A percentile compares a stretch with the other conserved stretches of the same genome.
These are phyloP conservation scores for Scaptomyza polygonia DNA, from an alignment of 2,888 invertebrate genomes.

Conservation along the genomic window DNA sequence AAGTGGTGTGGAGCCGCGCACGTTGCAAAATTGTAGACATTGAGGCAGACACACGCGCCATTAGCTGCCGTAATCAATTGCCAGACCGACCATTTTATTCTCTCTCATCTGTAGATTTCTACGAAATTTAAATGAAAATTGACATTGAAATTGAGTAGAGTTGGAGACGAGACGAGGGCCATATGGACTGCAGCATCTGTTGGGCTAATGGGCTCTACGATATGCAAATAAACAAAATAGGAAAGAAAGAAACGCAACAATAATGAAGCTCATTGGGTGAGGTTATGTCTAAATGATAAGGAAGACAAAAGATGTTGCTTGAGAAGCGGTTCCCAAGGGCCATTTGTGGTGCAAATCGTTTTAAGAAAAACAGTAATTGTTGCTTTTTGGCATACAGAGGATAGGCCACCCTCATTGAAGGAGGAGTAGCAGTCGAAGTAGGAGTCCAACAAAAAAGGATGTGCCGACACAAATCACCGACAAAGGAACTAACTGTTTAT, in stretches of 20 bases:
- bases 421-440: slow-evolving; percentile 14
- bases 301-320: slow-evolving; percentile 17
- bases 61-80: slow-evolving; percentile 64
- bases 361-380: slow-evolving; percentile 64
- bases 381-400: slow-evolving; percentile 40
- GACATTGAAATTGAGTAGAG: slow-evolving; percentile 68
- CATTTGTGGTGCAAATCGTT: slow-evolving; percentile 74
- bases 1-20: neutral
- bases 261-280: slow-evolving; percentile 45
- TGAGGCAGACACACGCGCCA: slow-evolving; percentile 56
- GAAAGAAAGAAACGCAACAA: slow-evolving; percentile 6
- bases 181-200: slow-evolving; percentile 57
- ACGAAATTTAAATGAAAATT: slow-evolving; percentile 56
- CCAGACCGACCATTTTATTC: slow-evolving; percentile 59
- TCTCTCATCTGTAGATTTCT: slow-evolving; percentile 31
- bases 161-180: slow-evolving; percentile 44
- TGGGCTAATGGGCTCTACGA: slow-evolving; percentile 46
- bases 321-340: slow-evolving; percentile 17
- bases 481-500: slow-evolving; percentile 76
- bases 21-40: slow-evolving; percentile 44
- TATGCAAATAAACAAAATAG: slow-evolving; percentile 50
- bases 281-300: slow-evolving; percentile 54
- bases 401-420: slow-evolving; percentile 66
- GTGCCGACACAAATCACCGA: slow-evolving; percentile 72
- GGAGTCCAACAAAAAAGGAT: slow-evolving; percentile 57